phyloP scores from a whole-genome alignment of 1,140 invertebrate genomes.

The Pachyrhynchus sulphureomaculatus region DNA sequence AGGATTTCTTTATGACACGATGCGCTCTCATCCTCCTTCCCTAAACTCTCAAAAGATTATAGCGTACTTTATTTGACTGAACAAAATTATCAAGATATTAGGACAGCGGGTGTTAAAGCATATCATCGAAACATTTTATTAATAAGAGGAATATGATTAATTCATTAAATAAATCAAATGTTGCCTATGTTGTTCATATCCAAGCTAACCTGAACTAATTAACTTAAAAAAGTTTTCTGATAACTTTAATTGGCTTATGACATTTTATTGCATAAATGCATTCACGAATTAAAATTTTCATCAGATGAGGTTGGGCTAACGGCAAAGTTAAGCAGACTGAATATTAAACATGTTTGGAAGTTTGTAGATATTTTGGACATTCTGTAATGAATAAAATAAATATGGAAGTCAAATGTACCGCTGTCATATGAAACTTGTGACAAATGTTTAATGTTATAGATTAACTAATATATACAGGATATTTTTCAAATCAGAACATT shows the following conservation, averaged over 20 bases:
- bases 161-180: neutral
- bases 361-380: neutral
- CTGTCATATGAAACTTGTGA: no score
- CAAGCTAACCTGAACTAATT: neutral
- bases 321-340: neutral
- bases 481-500: no score
- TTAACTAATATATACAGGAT: no score
- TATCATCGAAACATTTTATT: no score
- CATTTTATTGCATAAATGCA: neutral
- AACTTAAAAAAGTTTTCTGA: neutral
- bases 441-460: no score
- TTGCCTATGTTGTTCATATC: neutral
- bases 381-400: no score
- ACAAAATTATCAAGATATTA: no score
- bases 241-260: constrained; percentile 1
- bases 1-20: neutral
- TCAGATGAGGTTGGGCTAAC: constrained; percentile 4
- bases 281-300: constrained; percentile 1
- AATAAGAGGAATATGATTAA: neutral
- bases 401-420: no score
- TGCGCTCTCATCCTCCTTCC: neutral
- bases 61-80: neutral
- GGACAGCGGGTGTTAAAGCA: no score
- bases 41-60: neutral
- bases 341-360: constrained; percentile 9